These are phyloP conservation scores for Eumacrocentrus americanus DNA, from an alignment of 2,888 invertebrate genomes.

Conservation along the genomic window DNA sequence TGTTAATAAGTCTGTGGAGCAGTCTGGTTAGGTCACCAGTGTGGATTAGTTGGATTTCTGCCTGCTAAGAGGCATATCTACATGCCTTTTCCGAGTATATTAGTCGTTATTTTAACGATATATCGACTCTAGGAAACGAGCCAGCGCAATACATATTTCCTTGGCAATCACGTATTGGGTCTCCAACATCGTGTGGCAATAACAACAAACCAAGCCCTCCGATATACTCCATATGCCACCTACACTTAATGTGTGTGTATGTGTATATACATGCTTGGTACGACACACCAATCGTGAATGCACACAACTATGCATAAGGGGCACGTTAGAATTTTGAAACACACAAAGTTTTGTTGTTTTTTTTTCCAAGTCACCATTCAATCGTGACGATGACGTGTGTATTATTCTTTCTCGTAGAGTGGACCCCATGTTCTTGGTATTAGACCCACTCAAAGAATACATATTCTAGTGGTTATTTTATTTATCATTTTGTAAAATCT, in stretches of 20 bases:
- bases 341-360: neutral
- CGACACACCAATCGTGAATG: neutral
- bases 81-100: neutral
- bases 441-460: neutral
- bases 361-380: neutral
- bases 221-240: slow-evolving; percentile 1
- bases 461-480: neutral
- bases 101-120: neutral
- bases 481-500: neutral
- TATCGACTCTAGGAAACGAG: neutral
- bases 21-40: neutral
- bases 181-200: neutral
- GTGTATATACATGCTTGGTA: neutral
- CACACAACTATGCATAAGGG: neutral
- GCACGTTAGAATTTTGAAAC: neutral
- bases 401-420: neutral
- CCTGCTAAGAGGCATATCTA: neutral
- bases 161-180: slow-evolving; percentile 10
- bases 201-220: slow-evolving; percentile 11
- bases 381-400: neutral
- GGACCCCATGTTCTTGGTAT: neutral
- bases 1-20: neutral
- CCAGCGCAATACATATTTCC: neutral
- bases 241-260: neutral
- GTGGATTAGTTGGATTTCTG: neutral